Conservation (phyloP, 2,797 vertebrate genomes). For the Pagetopsis macropterus region DNA sequence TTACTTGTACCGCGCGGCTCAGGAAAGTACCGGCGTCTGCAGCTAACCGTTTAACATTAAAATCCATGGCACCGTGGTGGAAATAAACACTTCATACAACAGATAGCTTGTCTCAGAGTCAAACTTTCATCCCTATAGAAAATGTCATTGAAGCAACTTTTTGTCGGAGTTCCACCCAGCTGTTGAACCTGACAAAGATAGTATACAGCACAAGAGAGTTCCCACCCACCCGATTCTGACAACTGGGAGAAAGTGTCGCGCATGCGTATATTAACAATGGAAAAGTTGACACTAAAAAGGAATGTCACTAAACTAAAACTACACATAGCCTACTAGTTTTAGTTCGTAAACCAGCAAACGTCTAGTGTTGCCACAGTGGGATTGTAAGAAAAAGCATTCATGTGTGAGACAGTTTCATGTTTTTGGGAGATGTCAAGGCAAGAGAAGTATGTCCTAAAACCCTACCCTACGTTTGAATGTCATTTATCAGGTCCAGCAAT, state of each 20-base stretch:
- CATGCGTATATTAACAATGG: not conserved
- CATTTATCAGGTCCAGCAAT: too few species aligned
- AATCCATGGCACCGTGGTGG: slow-evolving; percentile 86
- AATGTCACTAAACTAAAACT: not conserved
- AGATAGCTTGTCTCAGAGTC: slow-evolving; percentile 22
- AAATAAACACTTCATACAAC: slow-evolving; percentile 7
- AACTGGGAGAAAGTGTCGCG: not conserved
- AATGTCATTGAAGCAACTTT: slow-evolving; percentile 72
- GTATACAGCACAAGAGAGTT: slow-evolving; percentile 36
- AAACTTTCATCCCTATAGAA: slow-evolving; percentile 63
- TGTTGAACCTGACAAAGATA: slow-evolving; percentile 70
- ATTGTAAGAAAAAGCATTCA: not conserved
- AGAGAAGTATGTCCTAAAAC: not conserved
- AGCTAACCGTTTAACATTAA: slow-evolving; percentile 94
- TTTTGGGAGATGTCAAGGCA: not conserved
- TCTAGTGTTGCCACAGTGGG: not conserved
- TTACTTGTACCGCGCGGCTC: slow-evolving; percentile 94
- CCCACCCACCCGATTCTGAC: not conserved
- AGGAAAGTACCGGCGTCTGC: slow-evolving; percentile 96
- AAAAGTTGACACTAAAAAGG: not conserved
- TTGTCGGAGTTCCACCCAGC: slow-evolving; percentile 75
- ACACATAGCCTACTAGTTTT: not conserved
- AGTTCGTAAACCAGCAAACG: not conserved
- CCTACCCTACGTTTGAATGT: not conserved
- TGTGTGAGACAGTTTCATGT: not conserved